Evolutionary conservation across 2,113 vertebrate species (phyloP).

Genomic region (Columbina picui): DNA sequence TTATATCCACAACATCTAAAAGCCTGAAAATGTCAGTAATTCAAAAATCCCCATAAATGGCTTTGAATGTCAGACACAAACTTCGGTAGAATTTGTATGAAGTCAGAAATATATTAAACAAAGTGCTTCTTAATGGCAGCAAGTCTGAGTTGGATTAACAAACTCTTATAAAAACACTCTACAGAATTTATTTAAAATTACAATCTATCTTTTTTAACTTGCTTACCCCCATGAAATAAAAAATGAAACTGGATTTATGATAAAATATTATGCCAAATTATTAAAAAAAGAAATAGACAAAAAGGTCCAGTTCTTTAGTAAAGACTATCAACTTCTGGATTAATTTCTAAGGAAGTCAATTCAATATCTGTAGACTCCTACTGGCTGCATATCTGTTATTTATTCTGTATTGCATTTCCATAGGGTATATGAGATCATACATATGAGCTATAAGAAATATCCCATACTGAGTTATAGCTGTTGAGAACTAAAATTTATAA

Average conservation of each 20-base stretch:
- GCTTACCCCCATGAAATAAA: background rate
- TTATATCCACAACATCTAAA: constrained; percentile 34
- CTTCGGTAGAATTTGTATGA: background rate
- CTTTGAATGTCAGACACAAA: constrained; percentile 18
- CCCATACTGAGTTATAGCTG: background rate
- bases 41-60: constrained; percentile 15
- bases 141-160: background rate
- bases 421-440: background rate
- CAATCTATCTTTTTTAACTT: background rate
- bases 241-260: background rate
- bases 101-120: background rate
- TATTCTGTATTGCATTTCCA: background rate
- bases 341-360: background rate
- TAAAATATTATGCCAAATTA: background rate
- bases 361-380: background rate
- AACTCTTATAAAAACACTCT: background rate
- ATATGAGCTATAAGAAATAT: background rate
- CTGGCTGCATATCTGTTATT: background rate
- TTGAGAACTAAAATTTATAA: background rate
- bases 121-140: background rate
- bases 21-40: constrained; percentile 59
- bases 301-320: background rate
- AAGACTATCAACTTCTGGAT: background rate
- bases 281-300: background rate
- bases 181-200: background rate